These are phyloP conservation scores for Cetoscarus ocellatus DNA, from an alignment of 2,797 vertebrate genomes.

Conservation along the genomic window DNA sequence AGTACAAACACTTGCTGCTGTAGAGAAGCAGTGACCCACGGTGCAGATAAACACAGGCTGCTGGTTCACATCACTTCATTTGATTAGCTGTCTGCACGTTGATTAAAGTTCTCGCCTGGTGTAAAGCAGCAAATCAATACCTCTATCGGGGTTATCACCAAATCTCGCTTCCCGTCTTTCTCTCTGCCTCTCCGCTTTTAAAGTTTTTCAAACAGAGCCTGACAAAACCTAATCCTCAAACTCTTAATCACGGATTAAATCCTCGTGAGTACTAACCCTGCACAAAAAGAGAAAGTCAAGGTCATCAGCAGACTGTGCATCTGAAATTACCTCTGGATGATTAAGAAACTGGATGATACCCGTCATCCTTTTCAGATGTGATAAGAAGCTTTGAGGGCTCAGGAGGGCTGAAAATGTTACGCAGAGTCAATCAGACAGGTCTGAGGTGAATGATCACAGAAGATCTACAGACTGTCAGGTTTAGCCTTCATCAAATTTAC, in stretches of 20 bases:
- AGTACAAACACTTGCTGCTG: slow-evolving; percentile 12
- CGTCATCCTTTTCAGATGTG: slow-evolving; percentile 31
- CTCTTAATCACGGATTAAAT: slow-evolving; percentile 53
- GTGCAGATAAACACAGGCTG: background rate
- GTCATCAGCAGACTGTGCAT: slow-evolving; percentile 40
- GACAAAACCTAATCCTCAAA: slow-evolving; percentile 60
- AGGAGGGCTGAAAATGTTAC: slow-evolving; percentile 25
- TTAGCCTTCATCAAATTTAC: slow-evolving; percentile 10
- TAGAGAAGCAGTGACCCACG: background rate
- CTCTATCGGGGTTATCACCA: slow-evolving; percentile 54
- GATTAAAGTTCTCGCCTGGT: slow-evolving; percentile 52
- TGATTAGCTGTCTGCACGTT: slow-evolving; percentile 49
- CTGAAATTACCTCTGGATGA: slow-evolving; percentile 61
- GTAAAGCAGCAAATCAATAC: slow-evolving; percentile 66
- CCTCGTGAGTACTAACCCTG: slow-evolving; percentile 6
- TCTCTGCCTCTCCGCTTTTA: slow-evolving; percentile 27
- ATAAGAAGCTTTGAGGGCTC: slow-evolving; percentile 37
- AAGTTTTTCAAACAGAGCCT: slow-evolving; percentile 59
- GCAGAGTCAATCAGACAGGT: background rate
- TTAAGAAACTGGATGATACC: slow-evolving; percentile 43
- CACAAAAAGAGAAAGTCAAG: slow-evolving; percentile 49
- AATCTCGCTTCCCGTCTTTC: slow-evolving; percentile 35
- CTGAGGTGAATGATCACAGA: slow-evolving; percentile 14
- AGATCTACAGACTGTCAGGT: slow-evolving; percentile 10
- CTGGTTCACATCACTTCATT: slow-evolving; percentile 29